Evolutionary conservation across 2,113 vertebrate genomes (phyloP).

Genomic region (Xenus cinereus): DNA sequence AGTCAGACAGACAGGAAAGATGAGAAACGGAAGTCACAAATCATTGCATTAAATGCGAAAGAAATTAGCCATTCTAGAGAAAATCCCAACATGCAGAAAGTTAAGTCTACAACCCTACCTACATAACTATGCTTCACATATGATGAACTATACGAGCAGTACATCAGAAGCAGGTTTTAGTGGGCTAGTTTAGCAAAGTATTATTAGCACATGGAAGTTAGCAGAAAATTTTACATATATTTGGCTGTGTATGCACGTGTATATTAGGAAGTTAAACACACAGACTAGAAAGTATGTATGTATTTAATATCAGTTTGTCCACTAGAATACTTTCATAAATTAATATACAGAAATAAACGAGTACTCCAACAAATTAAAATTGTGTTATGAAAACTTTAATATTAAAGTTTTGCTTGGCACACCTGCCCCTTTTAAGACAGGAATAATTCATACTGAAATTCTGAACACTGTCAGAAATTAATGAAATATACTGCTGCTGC

Average conservation of each 20-base stretch:
- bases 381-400: neutral
- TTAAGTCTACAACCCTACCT: neutral
- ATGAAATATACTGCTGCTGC: neutral
- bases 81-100: slow-evolving; percentile 65
- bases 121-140: neutral
- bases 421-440: neutral
- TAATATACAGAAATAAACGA: neutral
- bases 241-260: too few relatives aligned
- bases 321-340: neutral
- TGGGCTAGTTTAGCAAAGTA: neutral
- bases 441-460: neutral
- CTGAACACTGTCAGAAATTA: neutral
- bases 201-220: neutral
- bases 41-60: slow-evolving; percentile 72
- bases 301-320: neutral
- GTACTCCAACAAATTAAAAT: neutral
- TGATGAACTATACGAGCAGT: neutral
- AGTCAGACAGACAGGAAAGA: slow-evolving; percentile 75
- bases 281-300: neutral
- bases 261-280: neutral
- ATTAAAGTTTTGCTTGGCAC: neutral
- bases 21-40: slow-evolving; percentile 68
- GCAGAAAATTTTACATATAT: neutral
- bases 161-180: slow-evolving; percentile 43
- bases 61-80: slow-evolving; percentile 59